Percentiles rank a stretch among this genome's conserved stretches.
Conservation (phyloP, 23 tunicate species). For the Botrylloides violaceus region DNA sequence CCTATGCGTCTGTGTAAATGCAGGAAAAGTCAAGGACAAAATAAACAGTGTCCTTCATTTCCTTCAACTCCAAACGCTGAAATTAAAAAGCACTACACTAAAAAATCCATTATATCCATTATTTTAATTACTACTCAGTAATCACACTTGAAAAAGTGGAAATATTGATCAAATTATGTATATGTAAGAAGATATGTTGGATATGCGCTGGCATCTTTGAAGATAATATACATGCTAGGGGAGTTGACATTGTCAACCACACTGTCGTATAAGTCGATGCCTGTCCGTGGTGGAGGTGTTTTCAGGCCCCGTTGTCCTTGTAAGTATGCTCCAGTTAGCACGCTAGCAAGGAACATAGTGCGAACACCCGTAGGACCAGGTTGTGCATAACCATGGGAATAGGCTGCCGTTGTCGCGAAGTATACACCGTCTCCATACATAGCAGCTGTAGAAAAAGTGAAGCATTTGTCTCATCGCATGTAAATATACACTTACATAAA, state of each 20-base stretch:
- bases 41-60: too few relatives aligned
- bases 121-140: too few relatives aligned
- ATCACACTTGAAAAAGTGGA: too few relatives aligned
- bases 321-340: conserved; percentile 9
- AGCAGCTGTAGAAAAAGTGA: conserved; percentile 15
- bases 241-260: conserved; percentile 28
- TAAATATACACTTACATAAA: too few relatives aligned
- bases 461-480: too few relatives aligned
- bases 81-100: too few relatives aligned
- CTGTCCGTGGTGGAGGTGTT: conserved; percentile 5
- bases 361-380: neutral
- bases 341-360: conserved; percentile 11
- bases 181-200: conserved; percentile 34
- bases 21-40: too few relatives aligned
- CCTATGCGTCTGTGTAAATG: too few relatives aligned
- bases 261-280: conserved; percentile 47
- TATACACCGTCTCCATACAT: conserved; percentile 12
- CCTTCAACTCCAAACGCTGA: too few relatives aligned
- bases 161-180: too few relatives aligned
- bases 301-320: neutral
- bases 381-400: neutral
- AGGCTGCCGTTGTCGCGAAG: neutral
- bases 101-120: too few relatives aligned
- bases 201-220: conserved; percentile 69
- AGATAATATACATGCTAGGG: conserved; percentile 55